Percentiles rank a stretch among this genome's conserved stretches.
These are phyloP conservation scores for Palythoa grandiflora DNA, from an alignment of 92 coral and sea anemone species.

Conservation along the genomic window DNA sequence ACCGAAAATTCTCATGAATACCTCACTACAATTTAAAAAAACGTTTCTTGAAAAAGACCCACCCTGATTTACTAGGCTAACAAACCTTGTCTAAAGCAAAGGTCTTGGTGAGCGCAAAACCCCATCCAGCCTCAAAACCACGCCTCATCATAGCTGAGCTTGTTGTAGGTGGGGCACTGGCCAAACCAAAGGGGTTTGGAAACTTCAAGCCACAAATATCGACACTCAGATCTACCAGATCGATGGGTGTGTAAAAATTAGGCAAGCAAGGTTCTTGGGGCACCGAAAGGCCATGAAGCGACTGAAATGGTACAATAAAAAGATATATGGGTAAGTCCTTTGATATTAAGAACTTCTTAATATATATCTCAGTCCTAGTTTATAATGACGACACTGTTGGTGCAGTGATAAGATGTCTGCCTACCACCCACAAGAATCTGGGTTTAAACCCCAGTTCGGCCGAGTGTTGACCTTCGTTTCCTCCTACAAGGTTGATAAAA, in stretches of 20 bases:
- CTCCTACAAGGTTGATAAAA: no score
- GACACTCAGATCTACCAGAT: conserved; percentile 91
- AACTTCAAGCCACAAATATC: conserved; percentile 92
- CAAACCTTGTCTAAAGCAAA: conserved; percentile 93
- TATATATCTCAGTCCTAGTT: no score
- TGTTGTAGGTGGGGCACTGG: conserved; percentile 98
- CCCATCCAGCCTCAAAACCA: conserved; percentile 99
- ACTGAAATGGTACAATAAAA: conserved; percentile 48
- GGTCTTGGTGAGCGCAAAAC: conserved; percentile 95
- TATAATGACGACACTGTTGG: no score
- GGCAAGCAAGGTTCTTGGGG: conserved; percentile 78
- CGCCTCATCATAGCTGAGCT: conserved; percentile 98
- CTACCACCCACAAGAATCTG: no score
- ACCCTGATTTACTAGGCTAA: background rate
- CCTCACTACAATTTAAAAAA: background rate
- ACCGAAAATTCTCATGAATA: background rate
- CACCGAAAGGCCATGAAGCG: conserved; percentile 76
- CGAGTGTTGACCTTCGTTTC: no score
- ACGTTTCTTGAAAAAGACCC: background rate
- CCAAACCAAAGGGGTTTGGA: conserved; percentile 94
- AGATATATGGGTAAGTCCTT: background rate
- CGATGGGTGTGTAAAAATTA: conserved; percentile 90
- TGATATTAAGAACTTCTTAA: no score
- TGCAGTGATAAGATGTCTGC: no score
- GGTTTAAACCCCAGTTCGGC: no score